A percentile compares a stretch with the other conserved stretches of the same genome.
Evolutionary conservation across 2,797 vertebrate species (phyloP).

Genomic region (Schizopygopsis malacanthus): DNA sequence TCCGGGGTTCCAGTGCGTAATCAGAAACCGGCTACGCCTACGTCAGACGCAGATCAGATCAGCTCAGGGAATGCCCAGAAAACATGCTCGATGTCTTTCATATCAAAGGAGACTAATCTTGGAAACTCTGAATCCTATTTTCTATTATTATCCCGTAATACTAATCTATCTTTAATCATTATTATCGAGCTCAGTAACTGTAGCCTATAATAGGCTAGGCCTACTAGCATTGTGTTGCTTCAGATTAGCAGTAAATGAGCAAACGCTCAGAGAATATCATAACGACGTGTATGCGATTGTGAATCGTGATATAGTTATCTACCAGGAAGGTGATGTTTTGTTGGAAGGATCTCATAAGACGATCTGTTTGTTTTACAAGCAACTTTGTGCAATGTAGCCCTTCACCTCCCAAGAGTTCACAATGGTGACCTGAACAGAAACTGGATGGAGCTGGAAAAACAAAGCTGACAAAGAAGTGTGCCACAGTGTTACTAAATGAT

Average conservation of each 20-base stretch:
- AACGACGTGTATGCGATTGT: not conserved
- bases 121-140: not conserved
- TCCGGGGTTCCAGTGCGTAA: conserved; percentile 71
- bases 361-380: not conserved
- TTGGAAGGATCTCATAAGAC: not conserved
- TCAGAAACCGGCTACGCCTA: conserved; percentile 17
- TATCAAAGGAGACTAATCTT: conserved; percentile 6
- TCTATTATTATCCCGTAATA: conserved; percentile 17
- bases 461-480: not conserved
- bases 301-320: not conserved
- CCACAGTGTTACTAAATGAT: not conserved
- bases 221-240: not conserved
- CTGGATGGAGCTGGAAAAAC: not conserved
- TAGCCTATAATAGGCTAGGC: too few relatives aligned
- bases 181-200: not conserved
- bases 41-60: conserved; percentile 51
- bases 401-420: not conserved
- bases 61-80: conserved; percentile 48
- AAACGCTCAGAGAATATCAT: not conserved
- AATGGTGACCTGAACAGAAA: not conserved
- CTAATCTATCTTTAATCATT: not conserved
- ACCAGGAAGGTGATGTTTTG: not conserved
- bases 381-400: not conserved
- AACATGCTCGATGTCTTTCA: conserved; percentile 4
- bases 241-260: not conserved